Percentiles rank a stretch among this genome's conserved stretches.
Conservation (phyloP, 2,888 invertebrate genomes). For the Amphipyra tragopoginis region DNA sequence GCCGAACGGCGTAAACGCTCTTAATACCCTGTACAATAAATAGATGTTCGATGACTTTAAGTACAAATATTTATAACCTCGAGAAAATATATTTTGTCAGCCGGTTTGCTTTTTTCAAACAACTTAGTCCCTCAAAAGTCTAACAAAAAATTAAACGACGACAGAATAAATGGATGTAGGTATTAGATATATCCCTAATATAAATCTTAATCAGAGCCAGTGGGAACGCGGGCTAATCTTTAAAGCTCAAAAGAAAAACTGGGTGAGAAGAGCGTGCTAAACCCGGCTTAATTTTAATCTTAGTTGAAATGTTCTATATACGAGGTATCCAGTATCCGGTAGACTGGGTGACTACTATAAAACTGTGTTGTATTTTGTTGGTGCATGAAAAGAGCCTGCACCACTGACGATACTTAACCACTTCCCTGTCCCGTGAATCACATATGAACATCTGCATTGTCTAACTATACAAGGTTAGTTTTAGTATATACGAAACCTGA, state of each 20-base stretch:
- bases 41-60: too few relatives aligned
- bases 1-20: too few relatives aligned
- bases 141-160: constrained; percentile 25
- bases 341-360: constrained; percentile 5
- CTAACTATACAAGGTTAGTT: too few relatives aligned
- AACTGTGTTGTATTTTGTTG: neutral
- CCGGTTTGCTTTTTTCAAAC: too few relatives aligned
- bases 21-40: too few relatives aligned
- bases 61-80: too few relatives aligned
- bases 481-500: too few relatives aligned
- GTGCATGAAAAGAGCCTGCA: too few relatives aligned
- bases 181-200: constrained; percentile 38
- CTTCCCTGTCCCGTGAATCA: too few relatives aligned
- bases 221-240: constrained; percentile 46
- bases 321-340: constrained; percentile 28
- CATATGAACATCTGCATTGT: too few relatives aligned
- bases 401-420: too few relatives aligned
- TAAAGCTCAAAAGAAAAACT: constrained; percentile 55
- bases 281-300: constrained; percentile 60
- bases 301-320: constrained; percentile 57
- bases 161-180: constrained; percentile 37
- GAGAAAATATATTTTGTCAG: neutral
- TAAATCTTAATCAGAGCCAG: constrained; percentile 55
- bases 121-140: constrained; percentile 3
- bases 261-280: constrained; percentile 49